Evolutionary conservation across 1,140 invertebrate species (phyloP).

Genomic region (Listronotus oregonensis): DNA sequence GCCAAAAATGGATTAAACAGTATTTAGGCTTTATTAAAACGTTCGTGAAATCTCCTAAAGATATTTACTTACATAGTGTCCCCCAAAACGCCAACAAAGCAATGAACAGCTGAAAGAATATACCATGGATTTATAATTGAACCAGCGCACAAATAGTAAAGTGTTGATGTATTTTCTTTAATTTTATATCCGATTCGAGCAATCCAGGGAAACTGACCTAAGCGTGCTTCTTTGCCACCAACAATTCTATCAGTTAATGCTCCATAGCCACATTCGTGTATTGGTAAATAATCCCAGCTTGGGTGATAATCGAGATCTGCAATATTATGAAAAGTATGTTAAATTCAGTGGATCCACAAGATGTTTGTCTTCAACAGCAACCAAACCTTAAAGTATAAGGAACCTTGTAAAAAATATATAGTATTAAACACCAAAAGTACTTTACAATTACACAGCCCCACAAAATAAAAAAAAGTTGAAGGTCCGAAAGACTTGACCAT

Average conservation of each 20-base stretch:
- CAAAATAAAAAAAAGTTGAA: too few relatives aligned
- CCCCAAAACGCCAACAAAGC: slow-evolving; percentile 58
- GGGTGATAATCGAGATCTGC: slow-evolving; percentile 1
- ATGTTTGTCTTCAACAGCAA: too few relatives aligned
- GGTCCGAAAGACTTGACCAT: too few relatives aligned
- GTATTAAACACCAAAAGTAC: too few relatives aligned
- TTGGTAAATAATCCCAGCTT: slow-evolving; percentile 21
- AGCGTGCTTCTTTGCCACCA: slow-evolving; percentile 63
- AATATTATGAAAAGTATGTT: too few relatives aligned
- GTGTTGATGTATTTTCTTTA: slow-evolving; percentile 29
- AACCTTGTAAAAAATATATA: too few relatives aligned
- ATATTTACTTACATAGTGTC: slow-evolving; percentile 48
- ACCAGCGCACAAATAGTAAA: slow-evolving; percentile 65
- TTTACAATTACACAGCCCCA: too few relatives aligned
- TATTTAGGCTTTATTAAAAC: too few relatives aligned
- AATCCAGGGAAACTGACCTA: slow-evolving; percentile 74
- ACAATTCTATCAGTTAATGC: slow-evolving; percentile 62
- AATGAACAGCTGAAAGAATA: slow-evolving; percentile 72
- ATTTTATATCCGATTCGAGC: slow-evolving; percentile 66
- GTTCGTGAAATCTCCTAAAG: too few relatives aligned
- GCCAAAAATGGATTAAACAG: too few relatives aligned
- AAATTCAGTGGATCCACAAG: too few relatives aligned
- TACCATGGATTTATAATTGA: slow-evolving; percentile 65
- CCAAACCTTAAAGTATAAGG: too few relatives aligned
- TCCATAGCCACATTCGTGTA: slow-evolving; percentile 23